Percentiles rank a stretch among this genome's conserved stretches.
These are phyloP conservation scores for Galagoides demidoff DNA, from an alignment of 2,797 vertebrate genomes.

Conservation along the genomic window DNA sequence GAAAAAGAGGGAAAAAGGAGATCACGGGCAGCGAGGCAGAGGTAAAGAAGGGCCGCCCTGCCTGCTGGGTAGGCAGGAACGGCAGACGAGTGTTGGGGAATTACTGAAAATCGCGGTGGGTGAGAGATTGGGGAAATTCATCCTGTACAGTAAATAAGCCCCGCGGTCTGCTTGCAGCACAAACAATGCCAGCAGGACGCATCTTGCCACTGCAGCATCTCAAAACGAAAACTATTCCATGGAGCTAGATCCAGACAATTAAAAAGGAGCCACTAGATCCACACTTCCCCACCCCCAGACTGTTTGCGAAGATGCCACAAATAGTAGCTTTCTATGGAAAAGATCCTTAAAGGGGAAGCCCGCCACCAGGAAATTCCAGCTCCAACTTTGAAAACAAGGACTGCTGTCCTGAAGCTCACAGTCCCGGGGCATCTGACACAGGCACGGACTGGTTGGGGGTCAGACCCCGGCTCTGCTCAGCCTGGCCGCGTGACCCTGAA, in stretches of 20 bases:
- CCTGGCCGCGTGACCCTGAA: fast-evolving
- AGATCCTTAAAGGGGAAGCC: neutral
- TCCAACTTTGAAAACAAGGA: neutral
- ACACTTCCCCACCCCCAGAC: fast-evolving
- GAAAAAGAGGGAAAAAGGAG: neutral
- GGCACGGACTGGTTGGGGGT: neutral
- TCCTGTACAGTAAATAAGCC: neutral
- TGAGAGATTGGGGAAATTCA: neutral
- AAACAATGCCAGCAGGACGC: neutral
- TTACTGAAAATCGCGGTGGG: neutral
- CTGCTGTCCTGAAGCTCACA: neutral
- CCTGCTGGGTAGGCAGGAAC: neutral
- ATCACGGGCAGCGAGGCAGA: fast-evolving
- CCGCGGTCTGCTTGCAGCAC: fast-evolving
- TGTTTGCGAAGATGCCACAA: neutral
- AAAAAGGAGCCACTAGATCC: neutral
- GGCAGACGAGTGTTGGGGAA: neutral
- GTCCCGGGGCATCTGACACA: fast-evolving
- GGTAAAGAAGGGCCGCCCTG: neutral
- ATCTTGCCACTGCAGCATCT: neutral
- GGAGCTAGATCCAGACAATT: neutral
- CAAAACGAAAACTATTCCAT: neutral
- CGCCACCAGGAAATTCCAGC: neutral
- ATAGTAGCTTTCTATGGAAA: neutral
- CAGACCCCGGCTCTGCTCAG: neutral